Evolutionary conservation across 2,113 vertebrate species (phyloP).

Genomic region (Girardinichthys multiradiatus): DNA sequence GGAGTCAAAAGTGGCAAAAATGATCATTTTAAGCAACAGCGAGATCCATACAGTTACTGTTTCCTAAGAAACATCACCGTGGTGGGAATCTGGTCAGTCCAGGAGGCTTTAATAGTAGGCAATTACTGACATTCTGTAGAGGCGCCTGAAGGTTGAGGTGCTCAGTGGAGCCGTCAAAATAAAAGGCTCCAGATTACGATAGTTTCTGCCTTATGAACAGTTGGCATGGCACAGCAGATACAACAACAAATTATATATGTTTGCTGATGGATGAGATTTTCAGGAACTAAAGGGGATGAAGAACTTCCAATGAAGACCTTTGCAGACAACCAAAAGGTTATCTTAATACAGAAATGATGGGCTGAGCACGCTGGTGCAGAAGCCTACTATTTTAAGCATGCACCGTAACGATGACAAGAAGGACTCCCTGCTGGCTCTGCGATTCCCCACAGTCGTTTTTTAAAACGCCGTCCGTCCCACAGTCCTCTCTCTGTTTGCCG

Average conservation of each 20-base stretch:
- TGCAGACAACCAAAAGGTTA: constrained; percentile 25
- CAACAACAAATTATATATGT: constrained; percentile 12
- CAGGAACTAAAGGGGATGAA: constrained; percentile 12
- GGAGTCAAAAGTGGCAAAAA: constrained; percentile 61
- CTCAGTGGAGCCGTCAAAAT: constrained; percentile 38
- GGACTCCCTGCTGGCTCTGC: constrained; percentile 58
- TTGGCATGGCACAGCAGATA: constrained; percentile 38
- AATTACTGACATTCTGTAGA: constrained; percentile 61
- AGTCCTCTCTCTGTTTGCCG: constrained; percentile 72
- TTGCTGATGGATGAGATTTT: constrained; percentile 28
- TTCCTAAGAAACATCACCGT: constrained; percentile 67
- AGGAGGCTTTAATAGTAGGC: constrained; percentile 52
- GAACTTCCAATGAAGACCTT: constrained; percentile 17
- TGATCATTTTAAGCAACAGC: constrained; percentile 63
- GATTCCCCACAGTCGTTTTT: constrained; percentile 41
- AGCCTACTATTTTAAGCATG: constrained; percentile 66
- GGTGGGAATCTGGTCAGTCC: constrained; percentile 53
- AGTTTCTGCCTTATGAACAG: constrained; percentile 29
- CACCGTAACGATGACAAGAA: constrained; percentile 59
- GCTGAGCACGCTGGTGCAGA: constrained; percentile 46
- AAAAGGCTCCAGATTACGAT: constrained; percentile 22
- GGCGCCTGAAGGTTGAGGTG: constrained; percentile 11
- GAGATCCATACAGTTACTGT: constrained; percentile 60
- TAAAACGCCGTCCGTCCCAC: constrained; percentile 61
- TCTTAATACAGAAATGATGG: constrained; percentile 41